Conservation (phyloP, 2,888 invertebrate genomes). For the Zygogramma bicolorata region DNA sequence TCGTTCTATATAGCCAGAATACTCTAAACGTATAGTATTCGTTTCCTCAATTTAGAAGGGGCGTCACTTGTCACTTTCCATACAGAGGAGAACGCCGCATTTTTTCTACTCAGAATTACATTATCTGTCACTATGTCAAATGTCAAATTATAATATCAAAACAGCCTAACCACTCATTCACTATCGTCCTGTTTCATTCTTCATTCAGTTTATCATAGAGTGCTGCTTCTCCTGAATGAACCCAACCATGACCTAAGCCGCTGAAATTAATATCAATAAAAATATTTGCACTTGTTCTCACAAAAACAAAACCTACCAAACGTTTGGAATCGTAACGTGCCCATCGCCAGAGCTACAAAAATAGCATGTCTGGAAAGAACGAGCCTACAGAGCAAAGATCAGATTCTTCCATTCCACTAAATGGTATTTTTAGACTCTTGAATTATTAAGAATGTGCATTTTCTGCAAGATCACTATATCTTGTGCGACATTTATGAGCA, state of each 20-base stretch:
- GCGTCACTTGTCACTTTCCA: no score
- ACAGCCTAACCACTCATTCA: no score
- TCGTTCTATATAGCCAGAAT: no score
- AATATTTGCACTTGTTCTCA: constrained; percentile 1
- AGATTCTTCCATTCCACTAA: neutral
- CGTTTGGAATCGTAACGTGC: neutral
- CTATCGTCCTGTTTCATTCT: no score
- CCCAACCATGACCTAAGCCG: constrained; percentile 19
- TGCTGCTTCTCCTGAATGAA: constrained; percentile 9
- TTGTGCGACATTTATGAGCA: constrained; percentile 6
- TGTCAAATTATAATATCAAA: no score
- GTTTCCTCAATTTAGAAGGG: no score
- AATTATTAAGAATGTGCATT: constrained; percentile 3
- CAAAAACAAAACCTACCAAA: neutral
- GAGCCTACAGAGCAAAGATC: neutral
- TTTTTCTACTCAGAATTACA: no score
- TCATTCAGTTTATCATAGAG: constrained; percentile 9
- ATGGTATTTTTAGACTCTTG: neutral
- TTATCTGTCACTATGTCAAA: no score
- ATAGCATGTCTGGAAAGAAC: neutral
- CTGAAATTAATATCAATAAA: neutral
- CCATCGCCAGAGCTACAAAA: neutral
- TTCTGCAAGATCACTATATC: neutral
- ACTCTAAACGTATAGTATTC: no score
- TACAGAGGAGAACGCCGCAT: no score